These are phyloP conservation scores for Mycteria americana DNA, from an alignment of 2,797 vertebrate species.

Conservation along the genomic window DNA sequence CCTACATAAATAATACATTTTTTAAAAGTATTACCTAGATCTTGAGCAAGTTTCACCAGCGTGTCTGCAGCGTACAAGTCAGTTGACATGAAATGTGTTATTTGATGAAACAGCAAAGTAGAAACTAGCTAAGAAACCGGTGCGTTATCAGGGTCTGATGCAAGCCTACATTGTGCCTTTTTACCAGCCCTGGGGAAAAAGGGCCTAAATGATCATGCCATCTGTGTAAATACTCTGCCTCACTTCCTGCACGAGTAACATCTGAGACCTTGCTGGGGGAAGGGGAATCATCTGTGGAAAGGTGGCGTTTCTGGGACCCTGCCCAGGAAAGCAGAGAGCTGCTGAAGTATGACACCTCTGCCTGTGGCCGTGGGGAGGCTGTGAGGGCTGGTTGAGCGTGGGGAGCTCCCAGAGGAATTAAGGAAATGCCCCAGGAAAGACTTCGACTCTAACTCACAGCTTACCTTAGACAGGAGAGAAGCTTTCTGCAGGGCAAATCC, in stretches of 20 bases:
- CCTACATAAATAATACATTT: not conserved
- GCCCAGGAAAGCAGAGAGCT: not conserved
- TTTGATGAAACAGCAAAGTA: not conserved
- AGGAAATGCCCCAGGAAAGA: not conserved
- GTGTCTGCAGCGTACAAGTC: not conserved
- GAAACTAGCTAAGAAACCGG: not conserved
- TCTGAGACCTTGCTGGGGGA: not conserved
- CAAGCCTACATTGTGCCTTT: not conserved
- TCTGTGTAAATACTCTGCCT: not conserved
- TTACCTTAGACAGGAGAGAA: not conserved
- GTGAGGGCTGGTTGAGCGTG: not conserved
- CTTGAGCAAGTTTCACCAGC: not conserved
- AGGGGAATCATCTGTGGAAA: not conserved
- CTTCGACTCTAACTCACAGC: not conserved
- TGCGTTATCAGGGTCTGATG: not conserved
- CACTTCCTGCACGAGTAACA: not conserved
- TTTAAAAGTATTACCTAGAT: not conserved
- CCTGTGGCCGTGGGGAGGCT: not conserved
- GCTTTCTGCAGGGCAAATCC: not conserved
- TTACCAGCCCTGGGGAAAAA: not conserved
- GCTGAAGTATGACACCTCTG: not conserved
- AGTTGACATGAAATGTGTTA: not conserved
- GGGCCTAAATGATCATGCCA: not conserved
- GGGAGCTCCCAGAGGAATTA: not conserved
- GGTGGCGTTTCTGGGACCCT: not conserved